phyloP scores from a whole-genome alignment of 2,113 vertebrate species.

The Paramormyrops kingsleyae region DNA sequence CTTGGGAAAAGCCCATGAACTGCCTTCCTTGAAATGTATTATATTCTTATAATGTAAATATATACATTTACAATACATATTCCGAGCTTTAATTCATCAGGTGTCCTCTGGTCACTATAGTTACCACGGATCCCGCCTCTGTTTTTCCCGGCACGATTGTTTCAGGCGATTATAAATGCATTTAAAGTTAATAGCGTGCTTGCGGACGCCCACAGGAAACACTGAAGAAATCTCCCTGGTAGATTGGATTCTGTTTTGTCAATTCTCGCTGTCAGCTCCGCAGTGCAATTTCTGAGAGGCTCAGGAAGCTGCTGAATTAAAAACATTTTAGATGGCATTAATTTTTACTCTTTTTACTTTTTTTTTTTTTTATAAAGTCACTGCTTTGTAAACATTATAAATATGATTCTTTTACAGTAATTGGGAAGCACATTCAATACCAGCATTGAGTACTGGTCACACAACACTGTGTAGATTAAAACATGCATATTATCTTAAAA shows the following conservation, averaged over 20 bases:
- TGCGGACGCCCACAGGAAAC: neutral
- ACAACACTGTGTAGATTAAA: neutral
- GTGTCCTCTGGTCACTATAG: neutral
- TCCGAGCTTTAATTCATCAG: neutral
- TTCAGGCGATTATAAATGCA: neutral
- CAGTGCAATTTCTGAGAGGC: neutral
- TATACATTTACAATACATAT: neutral
- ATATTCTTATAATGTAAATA: neutral
- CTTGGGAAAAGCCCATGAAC: neutral
- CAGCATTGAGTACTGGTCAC: neutral
- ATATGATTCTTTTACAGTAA: neutral
- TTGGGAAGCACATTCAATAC: neutral
- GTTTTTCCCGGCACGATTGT: neutral
- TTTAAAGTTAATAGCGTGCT: neutral
- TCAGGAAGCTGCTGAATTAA: neutral
- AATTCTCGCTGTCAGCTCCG: neutral
- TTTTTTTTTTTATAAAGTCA: neutral
- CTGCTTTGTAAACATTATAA: neutral
- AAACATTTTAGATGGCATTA: neutral
- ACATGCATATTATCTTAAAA: neutral
- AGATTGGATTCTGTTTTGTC: neutral
- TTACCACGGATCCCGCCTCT: neutral
- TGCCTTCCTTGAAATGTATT: neutral
- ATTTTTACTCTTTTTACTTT: neutral
- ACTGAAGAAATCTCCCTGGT: constrained; percentile 3